Conservation (phyloP, 1,140 invertebrate genomes). For the Tetramorium parvispinum region DNA sequence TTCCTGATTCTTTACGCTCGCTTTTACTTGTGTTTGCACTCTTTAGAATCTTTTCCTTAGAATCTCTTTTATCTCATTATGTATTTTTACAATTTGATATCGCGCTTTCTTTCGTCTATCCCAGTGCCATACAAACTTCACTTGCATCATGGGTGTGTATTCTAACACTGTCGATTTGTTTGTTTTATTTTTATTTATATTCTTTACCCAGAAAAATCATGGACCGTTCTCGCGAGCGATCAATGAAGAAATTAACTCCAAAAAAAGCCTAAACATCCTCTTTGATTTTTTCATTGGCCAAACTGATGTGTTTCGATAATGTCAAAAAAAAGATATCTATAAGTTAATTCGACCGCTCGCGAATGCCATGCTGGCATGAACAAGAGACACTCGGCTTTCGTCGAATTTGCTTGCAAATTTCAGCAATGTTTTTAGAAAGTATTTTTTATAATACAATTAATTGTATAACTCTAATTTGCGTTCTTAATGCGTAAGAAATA, state of each 20-base stretch:
- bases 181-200: constrained; percentile 4
- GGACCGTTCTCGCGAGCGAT: constrained; percentile 70
- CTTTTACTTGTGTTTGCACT: constrained; percentile 60
- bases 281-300: constrained; percentile 54
- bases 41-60: constrained; percentile 50
- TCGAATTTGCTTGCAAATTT: not conserved
- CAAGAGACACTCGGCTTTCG: constrained; percentile 60
- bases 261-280: constrained; percentile 36
- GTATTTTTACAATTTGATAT: constrained; percentile 72
- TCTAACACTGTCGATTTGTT: constrained; percentile 20
- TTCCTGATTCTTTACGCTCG: constrained; percentile 77
- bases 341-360: constrained; percentile 65
- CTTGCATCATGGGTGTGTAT: constrained; percentile 78
- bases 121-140: constrained; percentile 77
- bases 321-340: constrained; percentile 3
- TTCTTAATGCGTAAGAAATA: constrained; percentile 1
- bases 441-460: constrained; percentile 20
- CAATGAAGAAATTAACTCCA: constrained; percentile 61
- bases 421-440: not conserved
- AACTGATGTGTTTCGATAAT: constrained; percentile 36
- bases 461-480: not conserved
- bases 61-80: constrained; percentile 38
- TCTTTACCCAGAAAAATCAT: constrained; percentile 51
- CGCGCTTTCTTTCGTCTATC: constrained; percentile 73
- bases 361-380: constrained; percentile 58